Evolutionary conservation across 2,797 vertebrate genomes (phyloP), one percentile per base, ranked within the genome.

Genomic region (Nothura maculosa): DNA sequence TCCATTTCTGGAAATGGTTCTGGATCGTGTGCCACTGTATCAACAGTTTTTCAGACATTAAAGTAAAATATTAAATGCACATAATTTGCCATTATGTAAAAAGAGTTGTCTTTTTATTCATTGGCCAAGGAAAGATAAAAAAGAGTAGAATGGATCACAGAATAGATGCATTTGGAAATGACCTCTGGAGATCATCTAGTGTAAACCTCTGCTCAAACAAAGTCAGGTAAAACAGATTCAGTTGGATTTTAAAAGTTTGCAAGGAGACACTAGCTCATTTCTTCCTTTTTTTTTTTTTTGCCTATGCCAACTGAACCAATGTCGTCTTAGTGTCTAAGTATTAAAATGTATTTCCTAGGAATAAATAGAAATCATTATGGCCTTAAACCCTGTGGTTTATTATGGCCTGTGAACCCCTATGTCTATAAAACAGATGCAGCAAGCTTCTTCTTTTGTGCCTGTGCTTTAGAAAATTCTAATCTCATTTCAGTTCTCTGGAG

Each of bases 331-430:
- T 58, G 73, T 60, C 12, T 40, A 22, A 20, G 6, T 14, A 57
- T 57, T 40, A 30, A 19, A 52, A 10, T 18, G 5, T 27, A 68
- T 43, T 38, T 28, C 20, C 3, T 18, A 19, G 7, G 69, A 25
- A 30, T 34, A n/a, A 0, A 0, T 27, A 55, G 58, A 38, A 34
- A 20, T 40, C 9, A 21, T 36, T 25, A 50, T 11, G 9, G 3
- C 19, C 50, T 36, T 85, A 77, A 80, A 66, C 7, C 75, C 27
- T 84, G 27, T 24, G 47, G 11, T 48, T 48, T 24, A 48, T 48
- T 48, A 48, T 48, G 47, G 47, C 22, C 22, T 64, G 34, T 47
- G 32, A 77, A 47, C 8, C 2, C 77, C 7, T 8, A 21, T 28
- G 11, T 42, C 22, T 22, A 12, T 47, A 63, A 74, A 77, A 50